phyloP scores from a whole-genome alignment of 2,888 invertebrate genomes.

The Caradrina kadenii region DNA sequence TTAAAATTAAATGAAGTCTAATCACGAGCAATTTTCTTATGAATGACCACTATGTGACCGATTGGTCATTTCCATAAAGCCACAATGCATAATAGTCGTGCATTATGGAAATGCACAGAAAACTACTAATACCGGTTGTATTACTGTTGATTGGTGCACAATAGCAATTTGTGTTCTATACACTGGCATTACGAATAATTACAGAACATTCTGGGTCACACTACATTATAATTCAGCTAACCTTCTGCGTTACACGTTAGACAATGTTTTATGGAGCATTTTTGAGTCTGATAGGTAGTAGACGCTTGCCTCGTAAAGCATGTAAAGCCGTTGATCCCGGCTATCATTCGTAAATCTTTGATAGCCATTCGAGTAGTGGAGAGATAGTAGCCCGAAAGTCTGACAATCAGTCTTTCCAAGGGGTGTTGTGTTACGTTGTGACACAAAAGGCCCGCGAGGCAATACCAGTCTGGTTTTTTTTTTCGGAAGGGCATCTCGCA shows the following conservation, averaged over 20 bases:
- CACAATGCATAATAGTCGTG: conserved; percentile 46
- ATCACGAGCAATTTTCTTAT: conserved; percentile 45
- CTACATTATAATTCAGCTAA: conserved; percentile 31
- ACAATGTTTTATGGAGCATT: conserved; percentile 6
- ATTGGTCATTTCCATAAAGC: conserved; percentile 54
- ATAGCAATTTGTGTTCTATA: conserved; percentile 47
- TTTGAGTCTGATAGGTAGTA: background rate
- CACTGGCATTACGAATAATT: conserved; percentile 29
- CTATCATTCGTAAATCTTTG: too few relatives aligned
- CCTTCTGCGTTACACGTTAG: conserved; percentile 10
- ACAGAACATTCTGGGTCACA: conserved; percentile 49
- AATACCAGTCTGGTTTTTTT: too few relatives aligned
- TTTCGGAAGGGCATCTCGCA: too few relatives aligned
- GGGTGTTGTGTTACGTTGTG: too few relatives aligned
- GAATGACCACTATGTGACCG: conserved; percentile 43
- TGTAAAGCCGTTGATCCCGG: too few relatives aligned
- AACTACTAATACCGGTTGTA: conserved; percentile 52
- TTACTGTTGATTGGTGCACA: conserved; percentile 61
- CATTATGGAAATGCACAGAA: conserved; percentile 64
- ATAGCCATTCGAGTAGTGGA: too few relatives aligned
- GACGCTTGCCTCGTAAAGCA: too few relatives aligned
- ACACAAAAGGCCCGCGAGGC: too few relatives aligned
- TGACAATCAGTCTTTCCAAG: too few relatives aligned
- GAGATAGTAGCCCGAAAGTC: too few relatives aligned
- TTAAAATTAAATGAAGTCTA: background rate